These are phyloP conservation scores for Dicyrtoma fusca DNA, from an alignment of 2,888 invertebrate genomes.

Conservation along the genomic window DNA sequence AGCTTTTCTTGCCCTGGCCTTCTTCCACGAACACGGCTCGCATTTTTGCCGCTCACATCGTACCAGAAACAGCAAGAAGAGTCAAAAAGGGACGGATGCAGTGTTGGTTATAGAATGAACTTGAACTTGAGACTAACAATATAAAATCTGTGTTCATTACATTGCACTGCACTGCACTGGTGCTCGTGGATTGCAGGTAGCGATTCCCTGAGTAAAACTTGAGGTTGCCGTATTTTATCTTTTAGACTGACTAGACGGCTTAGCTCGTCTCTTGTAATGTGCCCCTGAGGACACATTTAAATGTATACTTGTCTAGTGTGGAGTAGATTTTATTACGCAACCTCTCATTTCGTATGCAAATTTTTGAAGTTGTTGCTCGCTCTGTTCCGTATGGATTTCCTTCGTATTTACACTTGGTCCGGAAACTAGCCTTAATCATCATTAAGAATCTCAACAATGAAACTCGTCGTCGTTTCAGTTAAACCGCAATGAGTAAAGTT, in stretches of 20 bases:
- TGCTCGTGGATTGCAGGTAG: slow-evolving; percentile 1
- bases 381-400: slow-evolving; percentile 11
- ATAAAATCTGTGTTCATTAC: too few species aligned
- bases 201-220: slow-evolving; percentile 20
- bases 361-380: slow-evolving; percentile 23
- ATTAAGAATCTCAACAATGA: slow-evolving; percentile 23
- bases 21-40: too few species aligned
- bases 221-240: slow-evolving; percentile 33
- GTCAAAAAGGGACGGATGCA: too few species aligned
- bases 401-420: neutral
- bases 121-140: neutral
- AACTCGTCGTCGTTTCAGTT: neutral
- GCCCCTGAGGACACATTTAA: slow-evolving; percentile 41
- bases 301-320: slow-evolving; percentile 35
- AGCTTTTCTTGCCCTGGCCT: too few species aligned
- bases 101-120: too few species aligned
- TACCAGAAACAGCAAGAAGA: too few species aligned
- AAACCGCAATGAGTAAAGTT: too few species aligned
- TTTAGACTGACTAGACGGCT: slow-evolving; percentile 32
- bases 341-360: slow-evolving; percentile 35
- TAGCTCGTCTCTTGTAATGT: slow-evolving; percentile 37
- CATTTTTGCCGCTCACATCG: too few species aligned
- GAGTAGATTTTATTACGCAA: slow-evolving; percentile 40
- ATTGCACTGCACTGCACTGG: too few species aligned
- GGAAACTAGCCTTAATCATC: slow-evolving; percentile 16